Conservation (phyloP, 2,113 vertebrate species). For the Phalacrocorax carbo region DNA sequence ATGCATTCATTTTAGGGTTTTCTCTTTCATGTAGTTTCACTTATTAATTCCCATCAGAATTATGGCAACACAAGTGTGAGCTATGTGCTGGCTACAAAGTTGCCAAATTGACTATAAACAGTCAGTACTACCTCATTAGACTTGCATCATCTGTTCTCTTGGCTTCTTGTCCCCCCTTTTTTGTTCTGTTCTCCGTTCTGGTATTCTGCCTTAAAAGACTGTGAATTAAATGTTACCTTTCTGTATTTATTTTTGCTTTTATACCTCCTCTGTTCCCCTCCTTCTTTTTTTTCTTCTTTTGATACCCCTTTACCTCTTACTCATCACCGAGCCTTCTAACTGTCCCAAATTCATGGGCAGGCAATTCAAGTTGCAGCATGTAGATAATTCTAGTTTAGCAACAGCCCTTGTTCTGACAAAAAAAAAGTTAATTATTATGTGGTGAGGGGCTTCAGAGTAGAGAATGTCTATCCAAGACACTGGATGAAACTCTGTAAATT, state of each 20-base stretch:
- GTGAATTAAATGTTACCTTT: not conserved
- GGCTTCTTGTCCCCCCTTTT: not conserved
- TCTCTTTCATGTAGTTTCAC: not conserved
- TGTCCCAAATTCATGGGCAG: not conserved
- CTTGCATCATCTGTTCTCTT: not conserved
- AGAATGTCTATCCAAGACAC: not conserved
- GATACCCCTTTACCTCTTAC: not conserved
- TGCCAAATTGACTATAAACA: not conserved
- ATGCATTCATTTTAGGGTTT: not conserved
- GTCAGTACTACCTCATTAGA: not conserved
- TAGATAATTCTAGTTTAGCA: not conserved
- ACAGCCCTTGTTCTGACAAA: not conserved
- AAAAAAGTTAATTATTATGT: not conserved
- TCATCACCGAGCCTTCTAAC: not conserved
- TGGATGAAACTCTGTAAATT: not conserved
- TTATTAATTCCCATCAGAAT: not conserved
- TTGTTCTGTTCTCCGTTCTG: not conserved
- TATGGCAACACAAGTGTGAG: not conserved
- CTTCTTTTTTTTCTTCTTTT: not conserved
- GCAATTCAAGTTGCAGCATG: not conserved
- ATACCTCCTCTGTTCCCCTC: not conserved
- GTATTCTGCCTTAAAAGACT: not conserved
- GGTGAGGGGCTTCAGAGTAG: not conserved
- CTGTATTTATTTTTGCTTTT: not conserved
- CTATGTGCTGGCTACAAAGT: not conserved